A percentile compares a stretch with the other conserved stretches of the same genome.
Evolutionary conservation across 2,888 invertebrate genomes (phyloP).

Genomic region (Diaprepes abbreviatus): DNA sequence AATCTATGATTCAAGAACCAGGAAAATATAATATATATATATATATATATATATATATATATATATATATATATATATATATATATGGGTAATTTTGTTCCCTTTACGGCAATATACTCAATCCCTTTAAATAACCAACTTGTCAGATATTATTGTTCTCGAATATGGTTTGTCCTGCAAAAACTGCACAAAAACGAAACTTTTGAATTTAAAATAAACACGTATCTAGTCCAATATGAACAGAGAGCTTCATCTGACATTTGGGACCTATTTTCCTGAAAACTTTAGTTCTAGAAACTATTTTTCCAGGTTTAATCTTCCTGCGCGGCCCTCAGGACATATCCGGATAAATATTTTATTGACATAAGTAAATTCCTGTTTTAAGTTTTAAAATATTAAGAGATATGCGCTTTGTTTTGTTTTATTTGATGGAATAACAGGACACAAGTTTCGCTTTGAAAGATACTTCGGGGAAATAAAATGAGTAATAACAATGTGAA

Average conservation of each 20-base stretch:
- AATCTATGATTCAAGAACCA: too few species aligned
- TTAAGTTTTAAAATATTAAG: slow-evolving; percentile 1
- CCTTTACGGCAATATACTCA: too few species aligned
- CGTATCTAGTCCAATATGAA: slow-evolving; percentile 38
- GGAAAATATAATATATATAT: too few species aligned
- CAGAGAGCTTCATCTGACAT: slow-evolving; percentile 27
- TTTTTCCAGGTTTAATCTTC: slow-evolving; percentile 45
- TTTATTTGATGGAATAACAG: not conserved
- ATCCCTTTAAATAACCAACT: too few species aligned
- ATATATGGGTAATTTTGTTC: too few species aligned
- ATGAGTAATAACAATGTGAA: too few species aligned
- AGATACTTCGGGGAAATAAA: too few species aligned
- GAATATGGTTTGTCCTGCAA: not conserved
- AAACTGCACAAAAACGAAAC: not conserved
- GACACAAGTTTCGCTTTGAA: not conserved
- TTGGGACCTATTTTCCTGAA: slow-evolving; percentile 40
- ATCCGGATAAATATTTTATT: slow-evolving; percentile 34
- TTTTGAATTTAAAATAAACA: slow-evolving; percentile 40
- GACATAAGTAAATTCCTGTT: slow-evolving; percentile 12
- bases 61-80: too few species aligned
- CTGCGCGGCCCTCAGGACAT: slow-evolving; percentile 24
- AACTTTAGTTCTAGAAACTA: slow-evolving; percentile 40
- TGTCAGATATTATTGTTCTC: too few species aligned
- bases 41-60: too few species aligned
- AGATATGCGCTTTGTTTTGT: not conserved